Percentiles rank a stretch among this genome's conserved stretches.
These are phyloP conservation scores for Mesaphorura yosii DNA, from an alignment of 1,140 invertebrate species.

Conservation along the genomic window DNA sequence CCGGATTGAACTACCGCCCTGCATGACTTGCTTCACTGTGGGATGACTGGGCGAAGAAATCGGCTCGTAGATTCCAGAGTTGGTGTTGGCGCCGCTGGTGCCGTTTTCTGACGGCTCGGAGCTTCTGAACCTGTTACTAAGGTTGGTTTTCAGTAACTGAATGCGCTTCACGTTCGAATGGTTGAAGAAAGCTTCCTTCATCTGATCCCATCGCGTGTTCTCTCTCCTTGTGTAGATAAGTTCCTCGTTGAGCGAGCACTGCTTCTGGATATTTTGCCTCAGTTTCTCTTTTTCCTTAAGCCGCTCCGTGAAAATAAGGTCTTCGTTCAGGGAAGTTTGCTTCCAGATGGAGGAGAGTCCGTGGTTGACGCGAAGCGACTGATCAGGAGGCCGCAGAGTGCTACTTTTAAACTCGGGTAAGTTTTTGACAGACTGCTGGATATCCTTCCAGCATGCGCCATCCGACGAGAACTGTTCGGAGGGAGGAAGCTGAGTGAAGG, in stretches of 20 bases:
- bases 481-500: neutral
- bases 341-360: conserved; percentile 47
- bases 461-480: neutral
- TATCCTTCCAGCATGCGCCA: conserved; percentile 14
- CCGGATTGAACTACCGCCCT: conserved; percentile 36
- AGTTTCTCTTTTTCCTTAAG: conserved; percentile 68
- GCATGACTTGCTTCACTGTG: too few relatives aligned
- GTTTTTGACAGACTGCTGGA: conserved; percentile 20
- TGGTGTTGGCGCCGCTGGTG: neutral
- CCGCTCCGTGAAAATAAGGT: conserved; percentile 67
- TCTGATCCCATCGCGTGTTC: conserved; percentile 42
- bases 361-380: conserved; percentile 36
- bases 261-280: conserved; percentile 74
- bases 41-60: too few relatives aligned
- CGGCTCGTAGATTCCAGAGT: conserved; percentile 33
- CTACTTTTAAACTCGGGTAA: conserved; percentile 38
- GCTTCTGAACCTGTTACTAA: conserved; percentile 43
- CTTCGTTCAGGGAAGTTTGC: conserved; percentile 77
- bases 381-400: conserved; percentile 35
- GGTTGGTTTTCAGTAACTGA: conserved; percentile 68
- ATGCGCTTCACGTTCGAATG: conserved; percentile 61
- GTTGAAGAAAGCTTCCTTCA: conserved; percentile 59
- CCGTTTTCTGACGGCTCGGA: conserved; percentile 7
- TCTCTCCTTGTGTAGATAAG: conserved; percentile 54
- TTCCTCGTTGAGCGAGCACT: conserved; percentile 75